Conservation (phyloP, 64 coral and sea anemone species). For the Platygyra sinensis region DNA sequence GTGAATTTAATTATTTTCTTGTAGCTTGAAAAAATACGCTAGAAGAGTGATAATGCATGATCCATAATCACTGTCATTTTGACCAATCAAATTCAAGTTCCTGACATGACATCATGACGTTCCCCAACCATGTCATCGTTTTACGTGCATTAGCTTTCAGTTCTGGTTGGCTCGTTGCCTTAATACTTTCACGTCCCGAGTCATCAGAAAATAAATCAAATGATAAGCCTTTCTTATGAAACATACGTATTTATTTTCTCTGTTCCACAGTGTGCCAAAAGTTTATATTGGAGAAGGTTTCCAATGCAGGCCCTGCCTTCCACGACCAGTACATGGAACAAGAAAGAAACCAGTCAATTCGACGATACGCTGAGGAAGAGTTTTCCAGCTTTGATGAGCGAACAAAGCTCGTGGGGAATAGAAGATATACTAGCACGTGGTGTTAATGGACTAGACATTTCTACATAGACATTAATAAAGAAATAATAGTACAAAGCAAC, state of each 20-base stretch:
- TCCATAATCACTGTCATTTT: too few species aligned
- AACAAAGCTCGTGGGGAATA: background rate
- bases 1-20: too few species aligned
- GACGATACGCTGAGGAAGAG: background rate
- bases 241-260: background rate
- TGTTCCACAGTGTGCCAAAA: constrained; percentile 10
- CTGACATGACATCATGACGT: too few species aligned
- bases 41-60: too few species aligned
- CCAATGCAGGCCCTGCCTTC: background rate
- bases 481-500: background rate
- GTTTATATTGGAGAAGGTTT: constrained; percentile 37
- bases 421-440: constrained; percentile 5
- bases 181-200: too few species aligned
- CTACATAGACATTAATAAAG: background rate
- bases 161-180: too few species aligned
- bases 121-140: too few species aligned
- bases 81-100: too few species aligned
- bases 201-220: too few species aligned
- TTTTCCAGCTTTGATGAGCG: background rate
- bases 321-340: background rate
- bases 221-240: background rate
- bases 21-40: too few species aligned
- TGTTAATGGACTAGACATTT: background rate
- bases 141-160: too few species aligned
- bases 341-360: background rate